phyloP scores from a whole-genome alignment of 2,888 invertebrate genomes.

The Hofmannophila pseudospretella region DNA sequence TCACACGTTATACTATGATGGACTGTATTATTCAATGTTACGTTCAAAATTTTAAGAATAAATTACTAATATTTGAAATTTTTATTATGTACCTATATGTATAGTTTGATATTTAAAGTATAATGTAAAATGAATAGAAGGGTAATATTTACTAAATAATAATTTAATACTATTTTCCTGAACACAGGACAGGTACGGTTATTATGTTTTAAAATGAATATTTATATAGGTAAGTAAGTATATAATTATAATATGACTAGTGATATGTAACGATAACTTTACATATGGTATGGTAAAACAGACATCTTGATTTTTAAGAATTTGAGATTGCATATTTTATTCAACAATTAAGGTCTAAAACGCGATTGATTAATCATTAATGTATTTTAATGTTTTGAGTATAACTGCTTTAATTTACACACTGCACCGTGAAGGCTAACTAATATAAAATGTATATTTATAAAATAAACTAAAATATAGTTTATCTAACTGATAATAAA shows the following conservation, averaged over 20 bases:
- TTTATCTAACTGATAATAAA: no score
- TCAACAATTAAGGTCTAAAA: slow-evolving; percentile 5
- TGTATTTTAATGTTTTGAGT: no score
- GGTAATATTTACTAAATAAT: slow-evolving; percentile 19
- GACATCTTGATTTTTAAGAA: neutral
- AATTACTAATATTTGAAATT: no score
- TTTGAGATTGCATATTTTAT: slow-evolving; percentile 23
- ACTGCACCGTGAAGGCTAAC: slow-evolving; percentile 5
- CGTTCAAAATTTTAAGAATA: no score
- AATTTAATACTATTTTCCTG: slow-evolving; percentile 59
- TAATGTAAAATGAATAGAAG: slow-evolving; percentile 11
- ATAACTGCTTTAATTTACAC: no score
- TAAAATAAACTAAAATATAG: slow-evolving; percentile 26
- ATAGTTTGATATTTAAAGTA: no score
- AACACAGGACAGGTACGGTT: slow-evolving; percentile 74
- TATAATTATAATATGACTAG: slow-evolving; percentile 64
- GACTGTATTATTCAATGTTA: no score
- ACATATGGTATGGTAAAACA: slow-evolving; percentile 57
- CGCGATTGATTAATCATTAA: no score
- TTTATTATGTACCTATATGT: no score
- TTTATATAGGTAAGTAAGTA: slow-evolving; percentile 46
- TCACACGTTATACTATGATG: no score
- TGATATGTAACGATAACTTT: slow-evolving; percentile 75
- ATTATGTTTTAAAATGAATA: slow-evolving; percentile 43
- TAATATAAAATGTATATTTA: slow-evolving; percentile 19